A percentile compares a stretch with the other conserved stretches of the same genome.
Evolutionary conservation across 2,888 invertebrate species (phyloP).

Genomic region (Oxytorus armatus): DNA sequence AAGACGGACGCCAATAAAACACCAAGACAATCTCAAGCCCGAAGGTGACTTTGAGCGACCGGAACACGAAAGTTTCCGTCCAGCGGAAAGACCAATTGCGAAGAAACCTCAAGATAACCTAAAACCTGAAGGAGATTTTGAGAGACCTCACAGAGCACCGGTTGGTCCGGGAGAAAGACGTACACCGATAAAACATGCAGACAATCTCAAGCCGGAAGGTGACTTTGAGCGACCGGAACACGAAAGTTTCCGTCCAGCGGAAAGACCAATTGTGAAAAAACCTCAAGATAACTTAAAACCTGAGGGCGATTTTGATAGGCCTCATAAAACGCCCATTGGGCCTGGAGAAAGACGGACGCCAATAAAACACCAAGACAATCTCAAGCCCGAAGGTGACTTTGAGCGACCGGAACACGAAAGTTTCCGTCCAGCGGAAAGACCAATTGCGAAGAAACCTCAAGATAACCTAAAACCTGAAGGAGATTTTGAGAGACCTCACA

Average conservation of each 20-base stretch:
- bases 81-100: slow-evolving; percentile 82
- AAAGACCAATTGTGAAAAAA: no score
- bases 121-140: slow-evolving; percentile 85
- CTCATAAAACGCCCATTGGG: slow-evolving; percentile 86
- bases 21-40: slow-evolving; percentile 85
- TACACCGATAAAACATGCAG: slow-evolving; percentile 80
- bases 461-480: no score
- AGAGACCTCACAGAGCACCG: slow-evolving; percentile 83
- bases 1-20: slow-evolving; percentile 84
- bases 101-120: slow-evolving; percentile 87
- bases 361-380: slow-evolving; percentile 86
- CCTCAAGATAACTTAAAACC: slow-evolving; percentile 86
- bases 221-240: slow-evolving; percentile 85
- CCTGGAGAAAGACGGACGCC: no score
- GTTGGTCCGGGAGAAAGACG: slow-evolving; percentile 75
- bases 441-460: no score
- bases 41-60: slow-evolving; percentile 83
- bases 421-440: slow-evolving; percentile 83
- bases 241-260: no score
- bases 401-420: slow-evolving; percentile 80
- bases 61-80: slow-evolving; percentile 81
- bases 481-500: no score
- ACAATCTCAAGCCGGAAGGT: slow-evolving; percentile 86
- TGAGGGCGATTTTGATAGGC: slow-evolving; percentile 86
- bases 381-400: no score